Base-by-base conservation (phyloP, 2,888 invertebrate genomes). In the Agapostemon virescens region DNA sequence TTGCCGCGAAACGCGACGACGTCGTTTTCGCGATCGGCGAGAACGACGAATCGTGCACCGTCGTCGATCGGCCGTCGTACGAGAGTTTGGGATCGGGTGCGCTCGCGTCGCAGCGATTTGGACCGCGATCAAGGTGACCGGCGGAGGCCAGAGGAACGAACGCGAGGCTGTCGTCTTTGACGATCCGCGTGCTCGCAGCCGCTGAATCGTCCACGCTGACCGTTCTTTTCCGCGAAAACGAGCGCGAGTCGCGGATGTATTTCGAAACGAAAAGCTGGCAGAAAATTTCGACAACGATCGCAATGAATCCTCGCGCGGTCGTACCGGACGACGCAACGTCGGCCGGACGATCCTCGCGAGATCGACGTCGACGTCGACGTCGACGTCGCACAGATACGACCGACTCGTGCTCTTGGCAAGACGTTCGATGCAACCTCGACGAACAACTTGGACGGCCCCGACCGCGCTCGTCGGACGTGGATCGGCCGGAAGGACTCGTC, bases 71-170 rank as follows among this genome's bases (percentile, higher is more conserved):
- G 5, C 13, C n/a, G 64, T 42, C 30, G 67, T 30, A 5, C 42
- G 52, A 74, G 40, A 13, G 58, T n/a, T 33, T 55, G 58, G 58
- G 40, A 45, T 23, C 23, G 61, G 58, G 30, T 45, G 58, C 23
- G 33, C 63, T n/a, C n/a, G 72, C 23, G 77, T 49, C 23, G 64
- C 52, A 52, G 42, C 30, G 64, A 81, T 81, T 81, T 81, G 81
- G 81, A 81, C 80, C 75, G n/a, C 30, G 74, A 81, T 81, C 81
- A 81, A 81, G 81, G 80, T 81, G 75, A 81, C 30, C 69, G 20
- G 45, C 72, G 74, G 58, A 81, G 79, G 80, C 58, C 80, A 81
- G 69, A 74, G 58, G 66, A 81, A 81, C 74, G 42, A 74, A 74
- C 42, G 66, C 52, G 78, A 78, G 69, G 78, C 69, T 52, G 36